These are phyloP conservation scores for Pogoniulus pusillus DNA, from an alignment of 2,797 vertebrate genomes.

Conservation along the genomic window DNA sequence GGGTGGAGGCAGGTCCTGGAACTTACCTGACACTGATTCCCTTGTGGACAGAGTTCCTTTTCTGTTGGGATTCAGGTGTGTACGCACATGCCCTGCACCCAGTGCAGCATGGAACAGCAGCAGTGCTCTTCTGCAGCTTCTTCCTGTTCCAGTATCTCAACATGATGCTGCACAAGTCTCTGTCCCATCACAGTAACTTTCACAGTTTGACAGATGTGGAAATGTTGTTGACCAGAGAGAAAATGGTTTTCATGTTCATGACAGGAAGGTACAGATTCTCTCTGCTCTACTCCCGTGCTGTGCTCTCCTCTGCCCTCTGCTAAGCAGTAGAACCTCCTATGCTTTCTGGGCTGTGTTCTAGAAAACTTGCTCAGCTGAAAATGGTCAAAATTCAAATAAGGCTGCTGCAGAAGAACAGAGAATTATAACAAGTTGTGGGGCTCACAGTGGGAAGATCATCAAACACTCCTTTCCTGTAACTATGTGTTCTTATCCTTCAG, in stretches of 20 bases:
- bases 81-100: fast-evolving
- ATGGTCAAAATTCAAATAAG: background rate
- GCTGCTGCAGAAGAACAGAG: background rate
- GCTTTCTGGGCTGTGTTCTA: background rate
- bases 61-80: background rate
- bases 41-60: background rate
- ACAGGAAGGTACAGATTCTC: background rate
- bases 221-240: background rate
- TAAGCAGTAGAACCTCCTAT: background rate
- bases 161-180: fast-evolving
- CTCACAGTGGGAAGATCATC: background rate
- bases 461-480: background rate
- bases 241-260: background rate
- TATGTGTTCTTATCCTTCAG: background rate
- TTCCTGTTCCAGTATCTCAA: background rate
- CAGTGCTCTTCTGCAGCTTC: background rate
- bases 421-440: background rate
- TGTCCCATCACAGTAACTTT: background rate
- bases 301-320: background rate
- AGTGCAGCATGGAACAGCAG: background rate
- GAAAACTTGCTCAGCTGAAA: background rate
- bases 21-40: fast-evolving
- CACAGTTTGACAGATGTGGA: background rate
- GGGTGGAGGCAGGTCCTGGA: background rate
- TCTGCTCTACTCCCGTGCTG: background rate